Percentiles rank a stretch among this genome's conserved stretches.
Conservation (phyloP, 1,140 invertebrate genomes). For the Drosophila novamexicana region DNA sequence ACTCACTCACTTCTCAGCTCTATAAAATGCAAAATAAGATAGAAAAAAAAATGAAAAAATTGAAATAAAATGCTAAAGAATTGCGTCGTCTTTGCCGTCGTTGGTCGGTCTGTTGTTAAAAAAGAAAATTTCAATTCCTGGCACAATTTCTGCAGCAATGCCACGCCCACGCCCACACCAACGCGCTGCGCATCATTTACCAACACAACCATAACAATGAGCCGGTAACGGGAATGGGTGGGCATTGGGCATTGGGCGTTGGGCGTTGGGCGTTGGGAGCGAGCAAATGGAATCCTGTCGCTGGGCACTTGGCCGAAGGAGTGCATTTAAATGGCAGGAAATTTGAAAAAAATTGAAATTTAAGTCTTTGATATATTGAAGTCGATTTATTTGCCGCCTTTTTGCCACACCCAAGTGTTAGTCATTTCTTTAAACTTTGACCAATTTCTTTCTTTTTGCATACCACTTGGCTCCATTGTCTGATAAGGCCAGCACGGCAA, state of each 20-base stretch:
- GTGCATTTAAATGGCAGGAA: slow-evolving; percentile 82
- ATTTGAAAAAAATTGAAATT: slow-evolving; percentile 83
- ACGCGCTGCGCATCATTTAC: slow-evolving; percentile 61
- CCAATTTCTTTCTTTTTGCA: slow-evolving; percentile 18
- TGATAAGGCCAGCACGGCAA: not conserved
- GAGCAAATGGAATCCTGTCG: slow-evolving; percentile 11
- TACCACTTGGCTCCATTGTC: slow-evolving; percentile 4
- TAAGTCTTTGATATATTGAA: slow-evolving; percentile 81
- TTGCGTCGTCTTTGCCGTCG: slow-evolving; percentile 62
- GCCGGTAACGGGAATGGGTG: slow-evolving; percentile 3
- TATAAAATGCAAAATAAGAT: slow-evolving; percentile 59
- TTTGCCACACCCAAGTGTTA: slow-evolving; percentile 36
- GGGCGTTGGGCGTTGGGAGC: not conserved
- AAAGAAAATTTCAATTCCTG: slow-evolving; percentile 74
- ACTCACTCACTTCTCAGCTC: slow-evolving; percentile 11
- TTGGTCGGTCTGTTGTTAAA: slow-evolving; percentile 59
- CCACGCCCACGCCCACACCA: slow-evolving; percentile 37
- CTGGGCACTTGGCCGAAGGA: slow-evolving; percentile 68
- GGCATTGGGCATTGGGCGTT: too few species aligned
- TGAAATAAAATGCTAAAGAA: slow-evolving; percentile 84
- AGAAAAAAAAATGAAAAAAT: slow-evolving; percentile 73
- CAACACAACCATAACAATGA: slow-evolving; percentile 74
- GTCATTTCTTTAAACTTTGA: slow-evolving; percentile 50
- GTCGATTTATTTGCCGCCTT: slow-evolving; percentile 74
- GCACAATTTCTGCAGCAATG: slow-evolving; percentile 73